phyloP scores from a whole-genome alignment of 1,140 invertebrate genomes.

The Orchesella cincta region DNA sequence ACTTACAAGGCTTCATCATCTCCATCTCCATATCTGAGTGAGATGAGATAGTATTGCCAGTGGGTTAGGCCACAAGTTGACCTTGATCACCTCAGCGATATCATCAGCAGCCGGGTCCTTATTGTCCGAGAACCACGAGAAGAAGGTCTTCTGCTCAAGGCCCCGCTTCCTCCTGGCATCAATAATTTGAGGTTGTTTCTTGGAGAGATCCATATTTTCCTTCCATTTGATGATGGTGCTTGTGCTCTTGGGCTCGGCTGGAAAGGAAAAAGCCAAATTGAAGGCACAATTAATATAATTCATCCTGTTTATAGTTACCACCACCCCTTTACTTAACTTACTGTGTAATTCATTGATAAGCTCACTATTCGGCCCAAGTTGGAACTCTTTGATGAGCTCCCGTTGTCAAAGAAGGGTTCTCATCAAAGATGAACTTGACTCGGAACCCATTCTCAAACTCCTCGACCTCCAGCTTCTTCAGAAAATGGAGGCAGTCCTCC shows the following conservation, averaged over 20 bases:
- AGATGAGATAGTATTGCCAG: slow-evolving; percentile 74
- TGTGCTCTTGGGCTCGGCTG: slow-evolving; percentile 69
- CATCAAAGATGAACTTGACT: slow-evolving; percentile 77
- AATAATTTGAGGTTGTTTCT: slow-evolving; percentile 62
- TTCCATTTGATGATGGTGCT: slow-evolving; percentile 78
- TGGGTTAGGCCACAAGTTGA: slow-evolving; percentile 90
- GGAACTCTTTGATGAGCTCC: slow-evolving; percentile 79
- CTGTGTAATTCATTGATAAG: too few species aligned
- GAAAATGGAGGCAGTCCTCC: slow-evolving; percentile 79
- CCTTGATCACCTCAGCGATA: slow-evolving; percentile 79
- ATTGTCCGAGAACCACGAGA: slow-evolving; percentile 78
- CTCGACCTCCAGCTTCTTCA: slow-evolving; percentile 81
- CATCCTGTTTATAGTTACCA: too few species aligned
- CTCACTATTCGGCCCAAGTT: slow-evolving; percentile 68
- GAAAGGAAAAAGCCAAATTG: too few species aligned
- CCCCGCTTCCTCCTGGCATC: slow-evolving; percentile 63
- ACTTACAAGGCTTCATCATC: slow-evolving; percentile 57
- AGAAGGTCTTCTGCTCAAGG: slow-evolving; percentile 72
- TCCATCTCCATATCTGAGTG: slow-evolving; percentile 74
- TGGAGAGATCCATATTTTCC: slow-evolving; percentile 68
- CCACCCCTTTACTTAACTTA: too few species aligned
- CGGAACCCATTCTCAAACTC: slow-evolving; percentile 86
- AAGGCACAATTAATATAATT: too few species aligned
- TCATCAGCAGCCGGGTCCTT: slow-evolving; percentile 77
- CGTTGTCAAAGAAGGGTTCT: slow-evolving; percentile 86